Evolutionary conservation across 2,113 vertebrate genomes (phyloP), one percentile per base, ranked within the genome.

Genomic region (Dasyurus viverrinus): DNA sequence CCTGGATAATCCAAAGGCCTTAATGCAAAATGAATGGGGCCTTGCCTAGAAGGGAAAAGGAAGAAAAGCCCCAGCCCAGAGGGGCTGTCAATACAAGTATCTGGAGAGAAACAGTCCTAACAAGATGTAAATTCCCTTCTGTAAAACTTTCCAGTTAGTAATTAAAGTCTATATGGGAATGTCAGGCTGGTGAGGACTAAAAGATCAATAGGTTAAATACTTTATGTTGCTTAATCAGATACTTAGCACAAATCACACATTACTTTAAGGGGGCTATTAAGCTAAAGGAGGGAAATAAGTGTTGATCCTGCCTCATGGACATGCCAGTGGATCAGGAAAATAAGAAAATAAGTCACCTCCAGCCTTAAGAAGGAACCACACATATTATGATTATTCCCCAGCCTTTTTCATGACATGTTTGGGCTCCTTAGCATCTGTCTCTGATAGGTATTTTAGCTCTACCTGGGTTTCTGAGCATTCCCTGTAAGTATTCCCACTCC

Each of bases 181-280:
- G 94, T 53, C 36, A 90, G 92, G 3, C 76, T 36, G 47, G 50
- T 30, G 1, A 96, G 94, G 84, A 42, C 54, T 47, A 89, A 89
- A 93, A 96, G 97, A 97, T 98, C 97, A 98, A 97, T 97, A 98
- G 97, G 97, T 98, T 97, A 98, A 98, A 96, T 97, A 97, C 97
- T 97, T 97, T 84, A 97, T 97, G 97, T 96, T 98, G 95, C 96
- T 97, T 97, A 97, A 97, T 97, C 97, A 97, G 96, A 95, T 95
- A 96, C 95, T 97, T 96, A 97, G 94, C 94, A 96, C 95, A 97
- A 96, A 97, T 97, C 96, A 97, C 95, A 94, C 96, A 96, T 95
- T 97, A 96, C 96, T 92, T 96, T 95, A 94, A 91, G 93, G 96
- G 93, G 97, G 97, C 95, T 95, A 93, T 95, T 89, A 96, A 96